Base-by-base conservation (phyloP, 2,888 invertebrate species). In the Ochropacha duplaris region DNA sequence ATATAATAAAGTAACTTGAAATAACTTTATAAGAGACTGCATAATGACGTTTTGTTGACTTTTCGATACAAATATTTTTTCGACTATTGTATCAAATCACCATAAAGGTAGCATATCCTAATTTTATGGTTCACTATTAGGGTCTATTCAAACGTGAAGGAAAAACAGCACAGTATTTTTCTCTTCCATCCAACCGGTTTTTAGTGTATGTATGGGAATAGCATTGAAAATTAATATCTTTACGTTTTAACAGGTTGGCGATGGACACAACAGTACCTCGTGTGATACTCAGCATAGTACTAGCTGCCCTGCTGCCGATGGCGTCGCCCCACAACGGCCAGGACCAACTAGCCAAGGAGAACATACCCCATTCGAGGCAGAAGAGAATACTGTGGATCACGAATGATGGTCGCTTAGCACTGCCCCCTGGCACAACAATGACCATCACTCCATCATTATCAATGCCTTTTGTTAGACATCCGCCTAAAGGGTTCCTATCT, bases 301-400 rank as follows among this genome's bases (percentile, higher is more conserved):
- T 92, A 66, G 90, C 91, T 54, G 87, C 87, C 55, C 71, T 92
- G 60, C 80, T 92, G 58, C 92, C 92, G 2, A 86, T 90, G 77
- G 91, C 84, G 24, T 84, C 91, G 56, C 80, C 85, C 1, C 44
- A 44, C 44, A 78, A 84, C 56, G 74, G 66, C 60, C 78, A 82
- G 55, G 86, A 86, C 39, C 78, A 78, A 24, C 61, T 83, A 50
- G 80, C 87, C 39, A 90, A 91, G 67, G 88, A 93, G 64, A 81
- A 92, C 63, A 79, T 89, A 66, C 93, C 94, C 39, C 96, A 96
- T 86, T 96, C 96, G 49, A 93, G 97, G 62, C 96, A 96, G 82
- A 97, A 97, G 83, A 94, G 97, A 76, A 93, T 97, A 71, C 92
- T 97, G 50, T 97, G 97, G 97, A 94, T 97, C 65, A 97, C 97